phyloP scores from a whole-genome alignment of 2,113 vertebrate genomes.

The Salminus brasiliensis region DNA sequence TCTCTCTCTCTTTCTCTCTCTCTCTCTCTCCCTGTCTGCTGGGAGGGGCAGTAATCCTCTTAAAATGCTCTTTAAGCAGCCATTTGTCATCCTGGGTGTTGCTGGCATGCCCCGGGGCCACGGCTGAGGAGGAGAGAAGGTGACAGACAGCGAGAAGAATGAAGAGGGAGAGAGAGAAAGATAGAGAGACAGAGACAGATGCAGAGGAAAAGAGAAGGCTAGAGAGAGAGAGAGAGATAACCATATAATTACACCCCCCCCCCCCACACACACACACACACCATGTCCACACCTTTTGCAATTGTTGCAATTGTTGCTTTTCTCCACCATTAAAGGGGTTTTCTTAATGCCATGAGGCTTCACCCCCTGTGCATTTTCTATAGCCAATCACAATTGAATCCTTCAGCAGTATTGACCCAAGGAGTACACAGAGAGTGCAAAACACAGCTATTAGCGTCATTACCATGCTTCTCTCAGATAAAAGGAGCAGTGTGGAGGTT shows the following conservation, averaged over 20 bases:
- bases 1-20: constrained; percentile 37
- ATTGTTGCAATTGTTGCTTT: constrained; percentile 52
- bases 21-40: constrained; percentile 10
- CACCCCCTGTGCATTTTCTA: constrained; percentile 30
- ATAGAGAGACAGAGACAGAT: constrained; percentile 23
- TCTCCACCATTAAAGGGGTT: constrained; percentile 52
- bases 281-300: constrained; percentile 34
- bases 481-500: not conserved
- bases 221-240: not conserved
- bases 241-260: not conserved
- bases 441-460: constrained; percentile 27
- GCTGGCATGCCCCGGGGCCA: constrained; percentile 17
- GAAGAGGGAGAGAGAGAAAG: constrained; percentile 27
- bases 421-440: constrained; percentile 4
- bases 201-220: not conserved
- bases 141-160: constrained; percentile 7
- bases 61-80: constrained; percentile 68
- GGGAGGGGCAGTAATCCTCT: constrained; percentile 62
- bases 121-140: not conserved
- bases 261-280: too few species aligned
- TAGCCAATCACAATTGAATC: constrained; percentile 42
- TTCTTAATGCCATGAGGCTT: constrained; percentile 39
- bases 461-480: constrained; percentile 35
- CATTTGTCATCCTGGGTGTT: constrained; percentile 63
- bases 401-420: constrained; percentile 37